Conservation (phyloP, 37 sponge, comb jelly and placozoan genomes). For the Halisarca cf. caerulea region DNA sequence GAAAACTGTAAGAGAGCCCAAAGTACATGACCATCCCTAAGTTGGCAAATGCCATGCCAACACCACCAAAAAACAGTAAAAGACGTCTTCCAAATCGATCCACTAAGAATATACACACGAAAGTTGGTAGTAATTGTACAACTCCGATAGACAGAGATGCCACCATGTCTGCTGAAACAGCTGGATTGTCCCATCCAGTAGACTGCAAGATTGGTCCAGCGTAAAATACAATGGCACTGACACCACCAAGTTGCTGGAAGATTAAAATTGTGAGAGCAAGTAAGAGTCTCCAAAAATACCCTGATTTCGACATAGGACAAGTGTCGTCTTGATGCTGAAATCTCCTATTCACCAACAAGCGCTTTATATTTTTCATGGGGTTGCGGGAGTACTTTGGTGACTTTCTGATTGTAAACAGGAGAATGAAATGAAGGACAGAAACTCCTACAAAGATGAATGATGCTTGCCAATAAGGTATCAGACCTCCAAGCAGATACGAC, state of each 20-base stretch:
- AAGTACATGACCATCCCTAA: neutral
- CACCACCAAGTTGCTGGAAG: conserved; percentile 36
- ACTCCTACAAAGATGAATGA: conserved; percentile 50
- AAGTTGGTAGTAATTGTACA: neutral
- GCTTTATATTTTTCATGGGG: neutral
- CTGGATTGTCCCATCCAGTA: neutral
- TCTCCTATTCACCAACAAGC: neutral
- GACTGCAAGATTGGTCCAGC: conserved; percentile 4
- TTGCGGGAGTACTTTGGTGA: conserved; percentile 73
- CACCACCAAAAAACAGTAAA: neutral
- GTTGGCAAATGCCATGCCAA: neutral
- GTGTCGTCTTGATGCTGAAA: neutral
- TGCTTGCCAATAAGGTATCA: conserved; percentile 34
- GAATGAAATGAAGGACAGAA: conserved; percentile 35
- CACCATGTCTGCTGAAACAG: neutral
- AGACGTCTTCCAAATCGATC: conserved; percentile 6
- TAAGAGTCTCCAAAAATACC: neutral
- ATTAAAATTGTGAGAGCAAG: conserved; percentile 34
- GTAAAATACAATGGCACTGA: conserved; percentile 31
- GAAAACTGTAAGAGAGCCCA: neutral
- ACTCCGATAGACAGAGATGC: conserved; percentile 10
- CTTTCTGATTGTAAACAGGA: conserved; percentile 60
- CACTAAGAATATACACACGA: conserved; percentile 14
- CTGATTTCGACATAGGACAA: neutral
- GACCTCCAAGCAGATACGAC: conserved; percentile 45